Percentiles rank a stretch among this genome's conserved stretches.
Evolutionary conservation across 2,888 invertebrate genomes (phyloP).

Genomic region (Zhuqinia jingwanae): DNA sequence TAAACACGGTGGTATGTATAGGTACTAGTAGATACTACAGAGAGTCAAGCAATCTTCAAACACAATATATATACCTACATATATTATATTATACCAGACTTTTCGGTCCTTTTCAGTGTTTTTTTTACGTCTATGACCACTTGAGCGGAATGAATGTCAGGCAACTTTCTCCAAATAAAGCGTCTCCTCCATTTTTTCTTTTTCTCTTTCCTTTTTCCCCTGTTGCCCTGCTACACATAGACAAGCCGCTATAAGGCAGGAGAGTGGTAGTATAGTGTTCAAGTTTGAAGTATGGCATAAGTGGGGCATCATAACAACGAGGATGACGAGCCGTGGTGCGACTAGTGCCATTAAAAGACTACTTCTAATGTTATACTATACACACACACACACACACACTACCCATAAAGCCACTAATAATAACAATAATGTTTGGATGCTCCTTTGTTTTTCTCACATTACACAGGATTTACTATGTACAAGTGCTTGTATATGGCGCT

Average conservation of each 20-base stretch:
- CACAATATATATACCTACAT: no score
- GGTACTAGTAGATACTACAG: no score
- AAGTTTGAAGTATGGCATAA: constrained; percentile 64
- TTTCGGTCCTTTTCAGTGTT: constrained; percentile 6
- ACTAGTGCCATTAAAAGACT: constrained; percentile 54
- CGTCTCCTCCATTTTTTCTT: constrained; percentile 44
- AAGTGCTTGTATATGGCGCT: background rate
- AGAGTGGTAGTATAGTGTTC: constrained; percentile 38
- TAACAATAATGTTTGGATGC: constrained; percentile 62
- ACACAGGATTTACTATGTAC: background rate
- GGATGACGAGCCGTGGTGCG: constrained; percentile 64
- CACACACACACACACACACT: no score
- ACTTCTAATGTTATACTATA: constrained; percentile 42
- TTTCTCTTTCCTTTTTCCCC: constrained; percentile 31
- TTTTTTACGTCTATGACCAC: constrained; percentile 57
- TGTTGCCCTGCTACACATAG: constrained; percentile 31
- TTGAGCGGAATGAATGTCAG: constrained; percentile 66
- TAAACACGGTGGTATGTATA: no score
- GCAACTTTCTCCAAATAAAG: constrained; percentile 60
- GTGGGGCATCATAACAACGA: constrained; percentile 64
- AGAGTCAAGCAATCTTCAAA: background rate
- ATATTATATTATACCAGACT: background rate
- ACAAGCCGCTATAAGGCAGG: background rate
- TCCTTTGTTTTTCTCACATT: constrained; percentile 55
- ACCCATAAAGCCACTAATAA: constrained; percentile 46